A percentile compares a stretch with the other conserved stretches of the same genome.
Evolutionary conservation across 2,888 invertebrate species (phyloP).

Genomic region (Leptopilina myrica): DNA sequence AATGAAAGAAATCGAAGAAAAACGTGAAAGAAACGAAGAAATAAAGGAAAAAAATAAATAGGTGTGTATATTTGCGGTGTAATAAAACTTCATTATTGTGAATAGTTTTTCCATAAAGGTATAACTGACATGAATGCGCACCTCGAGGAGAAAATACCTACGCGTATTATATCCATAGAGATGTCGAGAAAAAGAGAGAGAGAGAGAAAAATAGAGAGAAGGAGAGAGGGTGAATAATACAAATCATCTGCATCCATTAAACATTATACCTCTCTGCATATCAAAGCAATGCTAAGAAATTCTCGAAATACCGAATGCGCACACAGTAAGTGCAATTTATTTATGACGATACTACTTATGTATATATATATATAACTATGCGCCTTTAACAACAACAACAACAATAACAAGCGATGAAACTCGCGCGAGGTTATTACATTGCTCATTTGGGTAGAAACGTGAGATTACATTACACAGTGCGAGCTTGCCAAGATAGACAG

Average conservation of each 20-base stretch:
- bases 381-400: background rate
- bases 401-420: slow-evolving; percentile 9
- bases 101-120: slow-evolving; percentile 7
- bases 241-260: slow-evolving; percentile 34
- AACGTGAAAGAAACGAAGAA: background rate
- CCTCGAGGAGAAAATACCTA: slow-evolving; percentile 11
- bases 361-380: too few species aligned
- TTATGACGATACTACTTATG: background rate
- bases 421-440: slow-evolving; percentile 21
- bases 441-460: slow-evolving; percentile 22
- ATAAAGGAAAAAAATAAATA: background rate
- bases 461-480: slow-evolving; percentile 47
- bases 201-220: background rate
- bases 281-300: slow-evolving; percentile 26
- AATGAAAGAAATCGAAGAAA: too few species aligned
- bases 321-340: slow-evolving; percentile 42
- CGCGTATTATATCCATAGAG: slow-evolving; percentile 16
- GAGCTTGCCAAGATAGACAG: slow-evolving; percentile 49
- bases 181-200: background rate
- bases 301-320: slow-evolving; percentile 37
- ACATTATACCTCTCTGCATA: slow-evolving; percentile 4
- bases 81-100: slow-evolving; percentile 12
- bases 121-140: background rate
- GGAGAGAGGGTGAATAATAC: slow-evolving; percentile 11
- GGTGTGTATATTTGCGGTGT: background rate